Base-by-base conservation (phyloP, 30 jellyfish, hydroid and myxozoan genomes). In the Sanderia malayensis region DNA sequence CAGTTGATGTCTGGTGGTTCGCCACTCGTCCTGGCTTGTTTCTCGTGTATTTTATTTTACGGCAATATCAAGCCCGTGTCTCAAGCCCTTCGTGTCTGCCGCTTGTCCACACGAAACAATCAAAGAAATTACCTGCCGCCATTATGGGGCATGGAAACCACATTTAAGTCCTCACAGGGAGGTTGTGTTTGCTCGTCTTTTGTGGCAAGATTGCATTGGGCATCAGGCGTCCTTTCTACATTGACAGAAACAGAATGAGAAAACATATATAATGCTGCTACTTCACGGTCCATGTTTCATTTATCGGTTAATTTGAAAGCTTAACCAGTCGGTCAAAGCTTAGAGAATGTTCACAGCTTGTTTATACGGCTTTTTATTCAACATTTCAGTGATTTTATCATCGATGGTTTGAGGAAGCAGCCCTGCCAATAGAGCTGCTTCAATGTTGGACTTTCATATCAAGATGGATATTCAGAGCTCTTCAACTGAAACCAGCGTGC, bases 71-170 rank as follows among this genome's bases (percentile, higher is more conserved):
- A 61, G 29, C 33, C 63, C 80, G 44, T 65, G 73, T 66, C 60
- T 76, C n/a, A n/a, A n/a, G n/a, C n/a, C n/a, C n/a, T n/a, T n/a
- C n/a, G 88, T 67, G 88, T 80, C 73, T 61, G 88, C 80, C 80
- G 88, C 80, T 61, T 76, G 65, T 74, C n/a, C n/a, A n/a, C 88
- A 76, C 80, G 88, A 46, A 25, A 76, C 88, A 76, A 76, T 76
- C 73, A 47, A 49, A 31, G 57, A 37, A 76, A n/a, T n/a, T 76
- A 76, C 88, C 88, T 61, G 88, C 88, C 88, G 88, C 88, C 88
- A 76, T 76, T 76, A 76, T 76, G 88, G 88, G 88, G 88, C 67
- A 76, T 76, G 88, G 88, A 76, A 76, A 76, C 88, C 79, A 76
- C 88, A 63, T 62, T 28, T 44, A 63, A 63, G 68, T 76, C 44